These are phyloP conservation scores for Gymnoscopelus microlampas DNA, from an alignment of 2,797 vertebrate species.

Conservation along the genomic window DNA sequence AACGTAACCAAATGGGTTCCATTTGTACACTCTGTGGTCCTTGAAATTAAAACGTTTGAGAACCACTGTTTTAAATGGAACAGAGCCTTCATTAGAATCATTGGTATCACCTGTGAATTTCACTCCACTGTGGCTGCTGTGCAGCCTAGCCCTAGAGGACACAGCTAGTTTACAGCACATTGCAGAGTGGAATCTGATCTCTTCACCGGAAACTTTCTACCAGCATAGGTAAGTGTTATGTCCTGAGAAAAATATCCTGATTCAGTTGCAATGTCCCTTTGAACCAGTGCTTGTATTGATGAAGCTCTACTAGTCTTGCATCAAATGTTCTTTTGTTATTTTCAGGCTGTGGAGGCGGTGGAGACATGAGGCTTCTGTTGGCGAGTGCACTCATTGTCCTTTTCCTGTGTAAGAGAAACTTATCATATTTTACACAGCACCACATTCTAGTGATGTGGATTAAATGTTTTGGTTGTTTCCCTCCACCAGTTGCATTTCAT, in stretches of 20 bases:
- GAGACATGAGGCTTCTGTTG: slow-evolving; percentile 67
- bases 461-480: slow-evolving; percentile 20
- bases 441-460: slow-evolving; percentile 18
- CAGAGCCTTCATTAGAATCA: too few species aligned
- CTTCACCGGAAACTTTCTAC: background rate
- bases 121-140: too few species aligned
- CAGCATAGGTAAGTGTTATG: background rate
- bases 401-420: slow-evolving; percentile 66
- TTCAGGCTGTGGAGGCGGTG: slow-evolving; percentile 9
- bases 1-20: too few species aligned
- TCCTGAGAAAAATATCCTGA: background rate
- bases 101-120: too few species aligned
- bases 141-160: too few species aligned
- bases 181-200: too few species aligned
- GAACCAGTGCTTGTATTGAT: too few species aligned
- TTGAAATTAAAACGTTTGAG: too few species aligned
- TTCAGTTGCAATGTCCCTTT: background rate
- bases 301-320: too few species aligned
- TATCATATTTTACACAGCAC: slow-evolving; percentile 22
- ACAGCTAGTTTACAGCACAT: too few species aligned
- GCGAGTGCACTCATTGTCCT: slow-evolving; percentile 54
- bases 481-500: slow-evolving; percentile 16
- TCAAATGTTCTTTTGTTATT: slow-evolving; percentile 13
- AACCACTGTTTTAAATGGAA: too few species aligned
- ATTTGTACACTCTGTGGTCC: too few species aligned